Evolutionary conservation across 1,140 invertebrate genomes (phyloP), one percentile per base, ranked within the genome.

Genomic region (Rhyzopertha dominica): DNA sequence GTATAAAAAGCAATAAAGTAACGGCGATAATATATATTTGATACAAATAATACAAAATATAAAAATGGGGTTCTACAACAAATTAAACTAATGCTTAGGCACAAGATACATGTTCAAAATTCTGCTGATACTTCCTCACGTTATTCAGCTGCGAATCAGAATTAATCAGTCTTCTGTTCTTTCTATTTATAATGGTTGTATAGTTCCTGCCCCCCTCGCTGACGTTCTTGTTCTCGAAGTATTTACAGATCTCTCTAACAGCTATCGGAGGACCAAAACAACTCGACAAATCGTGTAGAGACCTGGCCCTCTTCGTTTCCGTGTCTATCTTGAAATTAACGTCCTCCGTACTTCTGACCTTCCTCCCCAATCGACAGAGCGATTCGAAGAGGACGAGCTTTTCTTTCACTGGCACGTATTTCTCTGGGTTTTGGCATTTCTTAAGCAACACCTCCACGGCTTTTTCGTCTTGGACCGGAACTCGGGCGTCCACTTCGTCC

Each of bases 371-470:
- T 43, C 68, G 63, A 14, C 75, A 76, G 10, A 79, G 54, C 0
- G 75, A 75, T 49, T 80, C 77, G 49, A 80, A 80, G 4, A 80
- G 59, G 1, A 75, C 71, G 1, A 78, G 60, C 51, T 79, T 79
- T 47, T 79, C 77, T 39, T 71, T 71, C 1, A 80, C 77, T 0
- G 77, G 75, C 4, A 79, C 77, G 54, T 78, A 79, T 30, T 67
- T 74, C 31, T 77, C 75, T 3, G 69, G 68, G 55, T 75, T 74
- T 53, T 79, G 77, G 44, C 77, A 79, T 25, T 72, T 67, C 19
- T 74, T 71, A 22, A 76, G 47, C 2, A 79, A 56, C 3, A 62
- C 59, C 5, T 75, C 75, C 0, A 78, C 70, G 10, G 68, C 69
- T 16, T 70, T 65, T 28, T 74, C 67, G 29, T 48, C 45, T n/a